Conservation (phyloP, 2,113 vertebrate genomes). For the Myotis lucifugus region DNA sequence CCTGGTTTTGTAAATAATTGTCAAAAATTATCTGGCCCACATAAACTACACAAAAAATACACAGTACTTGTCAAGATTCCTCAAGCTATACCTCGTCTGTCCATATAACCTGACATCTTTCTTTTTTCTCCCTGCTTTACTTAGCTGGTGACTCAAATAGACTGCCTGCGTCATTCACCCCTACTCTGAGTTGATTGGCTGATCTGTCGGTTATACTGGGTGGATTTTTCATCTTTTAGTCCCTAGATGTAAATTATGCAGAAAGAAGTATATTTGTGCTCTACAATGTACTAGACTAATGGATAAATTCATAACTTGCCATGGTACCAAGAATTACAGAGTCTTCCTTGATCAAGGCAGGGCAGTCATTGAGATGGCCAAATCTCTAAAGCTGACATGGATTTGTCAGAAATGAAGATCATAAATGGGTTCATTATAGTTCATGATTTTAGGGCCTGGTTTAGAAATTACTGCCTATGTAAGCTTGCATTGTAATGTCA, state of each 20-base stretch:
- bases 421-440: background rate
- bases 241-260: background rate
- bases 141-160: background rate
- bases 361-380: background rate
- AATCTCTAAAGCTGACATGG: background rate
- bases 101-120: background rate
- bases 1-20: constrained; percentile 23
- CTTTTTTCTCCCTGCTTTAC: background rate
- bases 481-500: background rate
- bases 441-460: background rate
- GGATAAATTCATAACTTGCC: background rate
- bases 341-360: background rate
- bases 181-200: background rate
- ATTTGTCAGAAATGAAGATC: constrained; percentile 9
- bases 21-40: background rate
- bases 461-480: constrained; percentile 47
- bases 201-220: background rate
- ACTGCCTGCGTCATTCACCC: background rate
- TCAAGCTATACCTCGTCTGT: background rate
- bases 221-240: background rate
- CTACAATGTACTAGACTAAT: background rate
- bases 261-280: background rate
- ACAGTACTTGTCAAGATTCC: background rate
- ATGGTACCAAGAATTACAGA: background rate
- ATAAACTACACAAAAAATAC: background rate